These are phyloP conservation scores for Oligia fasciuncula DNA, from an alignment of 2,888 invertebrate species.

Conservation along the genomic window DNA sequence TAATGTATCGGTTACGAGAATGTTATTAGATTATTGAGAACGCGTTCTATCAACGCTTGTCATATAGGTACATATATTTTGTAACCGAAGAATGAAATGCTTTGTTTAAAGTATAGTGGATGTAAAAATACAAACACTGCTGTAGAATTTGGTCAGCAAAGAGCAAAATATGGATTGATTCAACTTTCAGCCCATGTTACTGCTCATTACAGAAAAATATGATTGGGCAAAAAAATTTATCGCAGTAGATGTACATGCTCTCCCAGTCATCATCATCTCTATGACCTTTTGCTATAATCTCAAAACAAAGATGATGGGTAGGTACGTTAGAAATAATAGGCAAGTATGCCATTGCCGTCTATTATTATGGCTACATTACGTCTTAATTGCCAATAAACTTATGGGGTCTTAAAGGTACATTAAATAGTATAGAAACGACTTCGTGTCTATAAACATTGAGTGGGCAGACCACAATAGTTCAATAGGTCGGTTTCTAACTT, in stretches of 20 bases:
- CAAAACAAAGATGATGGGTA: constrained; percentile 36
- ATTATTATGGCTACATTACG: constrained; percentile 26
- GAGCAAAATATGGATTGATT: constrained; percentile 6
- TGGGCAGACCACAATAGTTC: constrained; percentile 52
- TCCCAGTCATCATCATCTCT: constrained; percentile 2
- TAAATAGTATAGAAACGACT: constrained; percentile 23
- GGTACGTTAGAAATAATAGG: constrained; percentile 34
- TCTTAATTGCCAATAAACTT: constrained; percentile 44
- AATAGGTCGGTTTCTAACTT: constrained; percentile 57
- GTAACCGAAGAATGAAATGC: constrained; percentile 46
- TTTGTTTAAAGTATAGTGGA: constrained; percentile 34
- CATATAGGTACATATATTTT: constrained; percentile 28
- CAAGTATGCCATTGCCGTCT: constrained; percentile 57
- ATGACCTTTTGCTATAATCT: constrained; percentile 26
- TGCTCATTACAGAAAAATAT: not conserved
- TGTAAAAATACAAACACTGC: constrained; percentile 13
- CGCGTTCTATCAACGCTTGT: constrained; percentile 50
- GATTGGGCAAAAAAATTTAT: not conserved
- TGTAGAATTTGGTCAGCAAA: constrained; percentile 10
- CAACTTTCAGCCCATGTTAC: not conserved
- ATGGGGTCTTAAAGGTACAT: constrained; percentile 21
- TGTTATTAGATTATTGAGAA: constrained; percentile 55
- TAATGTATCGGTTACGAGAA: constrained; percentile 49
- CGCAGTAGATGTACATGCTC: not conserved
- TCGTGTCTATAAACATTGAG: constrained; percentile 20